phyloP scores from a whole-genome alignment of 2,797 vertebrate genomes.

The Luscinia luscinia region DNA sequence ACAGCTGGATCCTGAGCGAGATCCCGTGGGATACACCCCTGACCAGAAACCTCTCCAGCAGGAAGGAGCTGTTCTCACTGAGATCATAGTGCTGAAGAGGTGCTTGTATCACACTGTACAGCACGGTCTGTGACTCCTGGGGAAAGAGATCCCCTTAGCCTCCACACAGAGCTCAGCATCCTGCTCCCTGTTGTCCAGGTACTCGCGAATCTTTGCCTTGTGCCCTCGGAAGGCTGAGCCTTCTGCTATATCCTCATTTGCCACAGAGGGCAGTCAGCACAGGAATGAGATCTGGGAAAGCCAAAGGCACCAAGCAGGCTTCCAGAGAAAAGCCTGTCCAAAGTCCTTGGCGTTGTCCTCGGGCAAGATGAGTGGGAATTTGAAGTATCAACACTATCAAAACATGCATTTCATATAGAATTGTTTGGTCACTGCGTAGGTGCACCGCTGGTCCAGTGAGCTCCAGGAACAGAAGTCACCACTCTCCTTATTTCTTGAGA shows the following conservation, averaged over 20 bases:
- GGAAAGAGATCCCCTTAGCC: not conserved
- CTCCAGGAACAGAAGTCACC: not conserved
- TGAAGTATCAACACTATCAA: not conserved
- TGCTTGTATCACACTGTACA: rapidly evolving
- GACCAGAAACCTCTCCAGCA: not conserved
- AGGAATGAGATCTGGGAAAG: not conserved
- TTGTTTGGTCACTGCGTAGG: not conserved
- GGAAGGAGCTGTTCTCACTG: not conserved
- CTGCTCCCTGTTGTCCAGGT: not conserved
- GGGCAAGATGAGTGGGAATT: not conserved
- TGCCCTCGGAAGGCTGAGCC: rapidly evolving
- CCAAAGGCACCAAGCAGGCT: not conserved
- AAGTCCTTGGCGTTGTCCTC: not conserved
- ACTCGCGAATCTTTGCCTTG: not conserved
- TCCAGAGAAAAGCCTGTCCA: not conserved
- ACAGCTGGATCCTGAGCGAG: not conserved
- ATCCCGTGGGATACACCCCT: not conserved
- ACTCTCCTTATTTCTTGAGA: not conserved
- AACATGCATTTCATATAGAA: not conserved
- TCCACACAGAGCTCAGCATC: not conserved
- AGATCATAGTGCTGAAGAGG: not conserved
- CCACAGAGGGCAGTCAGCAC: not conserved
- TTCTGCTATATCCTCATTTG: not conserved
- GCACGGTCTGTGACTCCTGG: not conserved
- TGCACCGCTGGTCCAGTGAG: not conserved